Base-by-base conservation (phyloP, 2,888 invertebrate species). In the Hyposoter didymator region DNA sequence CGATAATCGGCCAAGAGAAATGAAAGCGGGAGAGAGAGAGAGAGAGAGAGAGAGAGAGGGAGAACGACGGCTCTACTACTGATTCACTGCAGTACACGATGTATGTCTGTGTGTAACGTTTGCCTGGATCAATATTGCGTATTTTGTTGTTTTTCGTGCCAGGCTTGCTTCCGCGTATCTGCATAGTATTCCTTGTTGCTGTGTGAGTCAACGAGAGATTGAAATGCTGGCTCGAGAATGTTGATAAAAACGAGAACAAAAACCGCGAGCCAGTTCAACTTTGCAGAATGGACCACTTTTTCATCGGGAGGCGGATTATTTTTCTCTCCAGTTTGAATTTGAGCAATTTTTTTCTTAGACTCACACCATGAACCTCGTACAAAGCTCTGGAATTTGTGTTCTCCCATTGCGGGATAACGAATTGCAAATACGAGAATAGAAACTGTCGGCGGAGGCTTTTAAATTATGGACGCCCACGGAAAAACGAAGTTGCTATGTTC, bases 61-160 rank as follows among this genome's bases (percentile, higher is more conserved):
- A 81, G 70, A 79, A 52, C 35, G 76, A 55, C 43, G 72, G 28
- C 79, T 73, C 39, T 75, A 76, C 78, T 70, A 49, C 70, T 64
- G 62, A 67, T 67, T 73, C 66, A 55, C 83, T 85, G 78, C 76
- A 80, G 80, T 19, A 22, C 67, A 76, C 82, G 72, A 83, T 83
- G 79, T 82, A 85, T 78, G 70, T 67, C 85, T 64, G 70, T 28
- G 55, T 85, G 85, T 85, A 83, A 78, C 83, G 66, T 76, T 76
- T 73, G 70, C 83, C 49, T 66, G 69, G 83, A 85, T 85, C 85
- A 83, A 85, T 85, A 85, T 81, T 80, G 74, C 73, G 85, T 83
- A 76, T 85, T 83, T 85, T 73, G 85, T 78, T 85, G 78, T 81
- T 84, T 78, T 78, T 85, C 80, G 83, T 80, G 67, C 70, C 73